Conservation (phyloP, 2,888 invertebrate genomes). For the Cynaeus angustus region DNA sequence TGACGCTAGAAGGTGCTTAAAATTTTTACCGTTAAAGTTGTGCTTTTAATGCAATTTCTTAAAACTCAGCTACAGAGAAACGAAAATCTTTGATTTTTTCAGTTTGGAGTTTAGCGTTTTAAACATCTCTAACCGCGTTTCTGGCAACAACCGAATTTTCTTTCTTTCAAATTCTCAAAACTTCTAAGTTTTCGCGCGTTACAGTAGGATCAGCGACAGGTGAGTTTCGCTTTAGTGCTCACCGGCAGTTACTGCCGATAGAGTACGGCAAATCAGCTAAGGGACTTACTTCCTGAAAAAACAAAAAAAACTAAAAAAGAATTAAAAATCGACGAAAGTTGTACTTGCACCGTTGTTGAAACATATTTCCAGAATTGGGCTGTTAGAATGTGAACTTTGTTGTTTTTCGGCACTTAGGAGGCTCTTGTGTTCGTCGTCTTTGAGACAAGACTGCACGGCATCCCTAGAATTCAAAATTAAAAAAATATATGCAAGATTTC, state of each 20-base stretch:
- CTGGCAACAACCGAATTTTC: constrained; percentile 66
- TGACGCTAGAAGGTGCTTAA: too few species aligned
- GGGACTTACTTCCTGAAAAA: constrained; percentile 86
- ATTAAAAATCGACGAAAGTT: too few species aligned
- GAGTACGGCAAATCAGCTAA: constrained; percentile 83
- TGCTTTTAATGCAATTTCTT: too few species aligned
- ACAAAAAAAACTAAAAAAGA: too few species aligned
- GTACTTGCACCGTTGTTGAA: constrained; percentile 82
- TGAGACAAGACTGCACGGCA: constrained; percentile 90
- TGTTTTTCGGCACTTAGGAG: constrained; percentile 87
- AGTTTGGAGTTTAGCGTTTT: too few species aligned
- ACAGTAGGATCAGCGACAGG: constrained; percentile 91
- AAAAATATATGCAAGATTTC: too few species aligned
- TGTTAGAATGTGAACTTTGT: constrained; percentile 82
- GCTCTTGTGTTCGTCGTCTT: constrained; percentile 81
- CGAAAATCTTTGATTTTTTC: too few species aligned
- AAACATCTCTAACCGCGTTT: too few species aligned
- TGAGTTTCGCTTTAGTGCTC: too few species aligned
- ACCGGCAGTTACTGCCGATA: too few species aligned
- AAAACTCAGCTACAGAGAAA: too few species aligned
- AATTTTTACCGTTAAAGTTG: too few species aligned
- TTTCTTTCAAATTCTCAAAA: constrained; percentile 89
- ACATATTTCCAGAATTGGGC: constrained; percentile 93
- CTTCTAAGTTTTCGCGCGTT: constrained; percentile 96
- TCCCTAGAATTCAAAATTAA: constrained; percentile 70